A percentile compares a stretch with the other conserved stretches of the same genome.
Evolutionary conservation across 2,888 invertebrate genomes (phyloP).

Genomic region (Cremastinae sp.): DNA sequence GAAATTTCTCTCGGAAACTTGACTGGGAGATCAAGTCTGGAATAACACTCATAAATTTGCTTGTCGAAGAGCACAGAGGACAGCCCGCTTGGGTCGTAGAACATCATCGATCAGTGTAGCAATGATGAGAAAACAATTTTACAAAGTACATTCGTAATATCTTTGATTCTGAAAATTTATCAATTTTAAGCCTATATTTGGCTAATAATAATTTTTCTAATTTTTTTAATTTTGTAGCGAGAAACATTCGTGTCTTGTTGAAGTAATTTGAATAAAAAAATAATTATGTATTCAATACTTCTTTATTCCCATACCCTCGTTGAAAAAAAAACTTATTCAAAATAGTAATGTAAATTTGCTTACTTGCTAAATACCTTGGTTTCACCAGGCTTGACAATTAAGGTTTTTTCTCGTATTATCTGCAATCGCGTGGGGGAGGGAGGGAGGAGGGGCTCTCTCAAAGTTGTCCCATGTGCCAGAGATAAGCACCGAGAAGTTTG

Average conservation of each 20-base stretch:
- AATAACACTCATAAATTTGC: conserved; percentile 66
- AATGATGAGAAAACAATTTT: no score
- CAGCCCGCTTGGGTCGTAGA: conserved; percentile 75
- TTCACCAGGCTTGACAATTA: conserved; percentile 19
- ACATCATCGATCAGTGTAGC: conserved; percentile 31
- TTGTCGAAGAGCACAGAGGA: conserved; percentile 67
- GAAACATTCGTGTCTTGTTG: no score
- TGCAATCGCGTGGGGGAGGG: neutral
- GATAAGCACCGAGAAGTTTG: conserved; percentile 94
- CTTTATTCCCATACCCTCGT: conserved; percentile 19
- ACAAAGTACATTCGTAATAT: no score
- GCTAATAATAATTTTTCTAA: no score
- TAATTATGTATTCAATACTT: conserved; percentile 24
- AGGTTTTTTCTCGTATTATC: neutral
- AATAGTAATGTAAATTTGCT: conserved; percentile 24
- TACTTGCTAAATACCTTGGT: conserved; percentile 15
- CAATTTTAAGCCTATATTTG: neutral
- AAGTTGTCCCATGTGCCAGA: conserved; percentile 88
- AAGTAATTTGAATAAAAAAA: conserved; percentile 5
- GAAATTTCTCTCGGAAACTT: conserved; percentile 78
- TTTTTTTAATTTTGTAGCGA: no score
- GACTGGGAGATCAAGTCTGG: conserved; percentile 66
- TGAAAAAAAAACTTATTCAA: conserved; percentile 30
- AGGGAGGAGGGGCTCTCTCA: conserved; percentile 57
- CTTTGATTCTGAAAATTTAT: conserved; percentile 1